Percentiles rank a stretch among this genome's conserved stretches.
phyloP scores from a whole-genome alignment of 2,113 vertebrate genomes.

The Odocoileus hemionus region DNA sequence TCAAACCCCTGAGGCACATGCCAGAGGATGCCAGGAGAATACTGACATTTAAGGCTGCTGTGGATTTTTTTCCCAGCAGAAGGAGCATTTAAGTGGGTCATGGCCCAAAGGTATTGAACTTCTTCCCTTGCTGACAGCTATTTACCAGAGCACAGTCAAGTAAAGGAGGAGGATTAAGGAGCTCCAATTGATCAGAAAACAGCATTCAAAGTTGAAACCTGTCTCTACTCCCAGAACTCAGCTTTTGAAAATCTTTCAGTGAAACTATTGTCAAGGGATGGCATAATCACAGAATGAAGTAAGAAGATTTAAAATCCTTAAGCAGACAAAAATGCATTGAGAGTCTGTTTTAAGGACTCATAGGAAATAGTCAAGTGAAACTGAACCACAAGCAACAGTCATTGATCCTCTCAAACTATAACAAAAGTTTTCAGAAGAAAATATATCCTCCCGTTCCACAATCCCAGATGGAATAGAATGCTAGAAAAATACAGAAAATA shows the following conservation, averaged over 20 bases:
- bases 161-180: slow-evolving; percentile 54
- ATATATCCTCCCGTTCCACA: not conserved
- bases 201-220: slow-evolving; percentile 47
- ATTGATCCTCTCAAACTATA: slow-evolving; percentile 9
- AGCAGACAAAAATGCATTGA: slow-evolving; percentile 25
- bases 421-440: not conserved
- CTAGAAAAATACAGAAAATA: not conserved
- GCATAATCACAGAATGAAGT: slow-evolving; percentile 46
- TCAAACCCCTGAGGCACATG: not conserved
- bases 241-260: slow-evolving; percentile 60
- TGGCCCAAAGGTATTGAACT: slow-evolving; percentile 59
- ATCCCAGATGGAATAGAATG: not conserved
- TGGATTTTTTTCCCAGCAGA: slow-evolving; percentile 31
- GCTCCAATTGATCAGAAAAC: slow-evolving; percentile 63
- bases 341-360: slow-evolving; percentile 6
- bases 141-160: slow-evolving; percentile 30
- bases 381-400: not conserved
- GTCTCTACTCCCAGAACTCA: slow-evolving; percentile 34
- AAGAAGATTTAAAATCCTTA: slow-evolving; percentile 65
- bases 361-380: not conserved
- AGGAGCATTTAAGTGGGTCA: slow-evolving; percentile 60
- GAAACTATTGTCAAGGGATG: slow-evolving; percentile 41
- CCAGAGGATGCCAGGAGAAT: slow-evolving; percentile 5
- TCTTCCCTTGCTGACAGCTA: slow-evolving; percentile 60
- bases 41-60: slow-evolving; percentile 52